Evolutionary conservation across 2,113 vertebrate species (phyloP).

Genomic region (Phoxinus phoxinus): DNA sequence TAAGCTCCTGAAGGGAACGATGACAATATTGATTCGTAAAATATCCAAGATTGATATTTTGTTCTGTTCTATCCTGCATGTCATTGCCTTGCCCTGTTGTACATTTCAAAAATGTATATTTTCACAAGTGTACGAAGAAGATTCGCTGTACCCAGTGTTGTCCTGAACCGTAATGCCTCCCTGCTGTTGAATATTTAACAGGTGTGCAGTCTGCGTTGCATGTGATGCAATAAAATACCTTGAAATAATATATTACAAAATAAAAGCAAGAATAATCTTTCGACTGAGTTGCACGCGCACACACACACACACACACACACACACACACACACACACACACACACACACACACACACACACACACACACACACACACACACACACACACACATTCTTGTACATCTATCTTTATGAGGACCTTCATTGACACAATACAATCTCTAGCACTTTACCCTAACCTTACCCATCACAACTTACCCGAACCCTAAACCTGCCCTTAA

Average conservation of each 20-base stretch:
- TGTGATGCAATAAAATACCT: neutral
- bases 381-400: too few species aligned
- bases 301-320: neutral
- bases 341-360: too few species aligned
- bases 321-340: too few species aligned
- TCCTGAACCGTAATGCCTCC: neutral
- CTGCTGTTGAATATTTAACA: neutral
- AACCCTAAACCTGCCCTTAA: too few species aligned
- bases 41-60: neutral
- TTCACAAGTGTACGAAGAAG: neutral
- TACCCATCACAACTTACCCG: too few species aligned
- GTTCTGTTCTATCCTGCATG: neutral
- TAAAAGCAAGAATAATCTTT: neutral
- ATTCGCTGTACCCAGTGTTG: neutral
- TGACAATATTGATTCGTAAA: neutral
- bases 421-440: too few species aligned
- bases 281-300: neutral
- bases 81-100: neutral
- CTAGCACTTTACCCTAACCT: too few species aligned
- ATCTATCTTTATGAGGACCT: too few species aligned
- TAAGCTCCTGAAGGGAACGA: neutral
- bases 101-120: neutral
- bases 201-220: neutral
- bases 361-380: too few species aligned
- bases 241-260: neutral